Conservation (phyloP, 2,888 invertebrate genomes). For the Nemoura dubitans region DNA sequence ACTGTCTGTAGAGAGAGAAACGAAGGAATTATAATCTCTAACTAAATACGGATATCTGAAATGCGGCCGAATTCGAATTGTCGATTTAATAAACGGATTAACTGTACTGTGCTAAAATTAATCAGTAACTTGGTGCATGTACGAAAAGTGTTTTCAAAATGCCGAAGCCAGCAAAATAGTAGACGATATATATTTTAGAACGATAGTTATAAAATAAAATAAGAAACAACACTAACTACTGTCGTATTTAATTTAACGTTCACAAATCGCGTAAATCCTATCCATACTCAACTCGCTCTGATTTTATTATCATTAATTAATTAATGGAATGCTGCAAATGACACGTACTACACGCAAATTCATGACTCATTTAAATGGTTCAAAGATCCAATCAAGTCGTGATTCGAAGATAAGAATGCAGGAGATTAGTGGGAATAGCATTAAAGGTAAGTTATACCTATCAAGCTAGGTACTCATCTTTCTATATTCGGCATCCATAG, state of each 20-base stretch:
- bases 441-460: not conserved
- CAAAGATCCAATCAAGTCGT: not conserved
- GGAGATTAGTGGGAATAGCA: not conserved
- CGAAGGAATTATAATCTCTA: not conserved
- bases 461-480: not conserved
- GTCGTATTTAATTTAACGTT: not conserved
- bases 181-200: not conserved
- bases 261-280: not conserved
- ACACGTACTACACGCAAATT: not conserved
- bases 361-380: not conserved
- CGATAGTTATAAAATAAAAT: not conserved
- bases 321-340: conserved; percentile 12
- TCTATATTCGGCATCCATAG: not conserved
- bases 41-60: not conserved
- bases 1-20: not conserved
- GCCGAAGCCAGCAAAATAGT: not conserved
- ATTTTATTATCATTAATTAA: not conserved
- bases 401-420: not conserved
- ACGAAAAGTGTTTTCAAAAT: not conserved
- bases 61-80: not conserved
- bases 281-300: not conserved
- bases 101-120: not conserved
- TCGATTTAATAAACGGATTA: not conserved
- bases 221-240: not conserved
- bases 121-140: not conserved